Conservation (phyloP, 2,888 invertebrate genomes). For the Cataglyphis albicans region DNA sequence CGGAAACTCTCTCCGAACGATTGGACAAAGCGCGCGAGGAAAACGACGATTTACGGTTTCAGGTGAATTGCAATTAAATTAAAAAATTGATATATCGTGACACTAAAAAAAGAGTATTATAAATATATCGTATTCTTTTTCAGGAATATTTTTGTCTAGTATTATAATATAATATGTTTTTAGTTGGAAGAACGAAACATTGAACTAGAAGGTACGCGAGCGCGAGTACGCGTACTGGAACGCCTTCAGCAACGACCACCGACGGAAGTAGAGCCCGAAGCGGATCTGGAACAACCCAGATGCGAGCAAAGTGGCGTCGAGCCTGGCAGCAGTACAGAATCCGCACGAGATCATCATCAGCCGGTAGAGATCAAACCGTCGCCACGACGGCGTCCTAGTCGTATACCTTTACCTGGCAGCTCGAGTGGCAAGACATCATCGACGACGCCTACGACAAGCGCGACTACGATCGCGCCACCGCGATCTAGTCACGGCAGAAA, state of each 20-base stretch:
- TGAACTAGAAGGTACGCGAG: constrained; percentile 93
- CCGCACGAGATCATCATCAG: constrained; percentile 88
- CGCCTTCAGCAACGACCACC: constrained; percentile 86
- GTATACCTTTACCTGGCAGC: constrained; percentile 89
- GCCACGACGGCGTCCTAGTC: constrained; percentile 88
- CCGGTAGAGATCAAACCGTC: constrained; percentile 83
- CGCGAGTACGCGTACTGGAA: constrained; percentile 92
- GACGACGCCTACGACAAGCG: constrained; percentile 37
- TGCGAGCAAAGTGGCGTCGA: constrained; percentile 86
- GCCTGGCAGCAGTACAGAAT: constrained; percentile 89
- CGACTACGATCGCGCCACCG: constrained; percentile 87
- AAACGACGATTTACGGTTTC: constrained; percentile 93
- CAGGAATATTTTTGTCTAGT: no score
- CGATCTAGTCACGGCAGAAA: constrained; percentile 86
- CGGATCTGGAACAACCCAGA: constrained; percentile 82
- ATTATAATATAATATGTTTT: constrained; percentile 67
- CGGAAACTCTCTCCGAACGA: constrained; percentile 89
- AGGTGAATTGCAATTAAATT: constrained; percentile 86
- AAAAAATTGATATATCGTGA: neutral
- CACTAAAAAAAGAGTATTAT: neutral
- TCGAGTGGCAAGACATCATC: constrained; percentile 35
- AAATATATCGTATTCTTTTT: neutral
- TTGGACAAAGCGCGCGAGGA: constrained; percentile 92
- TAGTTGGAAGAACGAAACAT: constrained; percentile 94
- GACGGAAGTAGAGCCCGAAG: constrained; percentile 85